Evolutionary conservation across 2,113 vertebrate species (phyloP), one percentile per base, ranked within the genome.

Genomic region (Telmatochromis brichardi): DNA sequence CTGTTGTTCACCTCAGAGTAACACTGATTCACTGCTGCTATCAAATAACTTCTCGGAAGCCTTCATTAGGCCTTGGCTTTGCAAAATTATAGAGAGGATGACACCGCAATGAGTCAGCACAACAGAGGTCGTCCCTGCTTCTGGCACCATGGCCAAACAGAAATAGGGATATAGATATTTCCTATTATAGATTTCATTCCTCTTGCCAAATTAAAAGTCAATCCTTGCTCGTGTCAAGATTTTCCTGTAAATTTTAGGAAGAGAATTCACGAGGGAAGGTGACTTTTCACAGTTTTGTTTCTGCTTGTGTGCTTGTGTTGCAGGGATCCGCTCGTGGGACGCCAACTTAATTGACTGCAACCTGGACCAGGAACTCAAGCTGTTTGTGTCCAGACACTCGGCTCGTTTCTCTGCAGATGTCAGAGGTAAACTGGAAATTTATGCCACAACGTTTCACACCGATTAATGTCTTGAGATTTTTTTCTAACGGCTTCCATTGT

Each of bases 241-340:
- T 87, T 81, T 86, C 63, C 82, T 42, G 26, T 82, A 58, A 83
- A 58, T 57, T 55, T 51, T 23, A 81, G 50, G 80, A 26, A 78
- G 55, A 84, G 7, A 53, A 82, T 73, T 53, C 5, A 51, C 6
- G 5, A 26, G 53, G 33, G 81, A 71, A 19, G 53, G 51, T n/a
- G 33, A 87, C 65, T 76, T 78, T 47, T 73, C 23, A 76, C 23
- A 50, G 9, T 21, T 78, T 8, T 54, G 11, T 65, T 9, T 86
- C 17, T 81, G 26, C 81, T 3, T 47, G 5, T 78, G 10, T 81
- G 9, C 87, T 42, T 84, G 2, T 92, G 92, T 95, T 94, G 23
- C 90, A 99, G 98, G 98, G 86, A 99, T 99, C 88, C 98, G 98
- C 79, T 98, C 98, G 90, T 99, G 98, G 98, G 98, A 99, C 96